These are phyloP conservation scores for Scylla paramamosain DNA, from an alignment of 1,140 invertebrate genomes.

Conservation along the genomic window DNA sequence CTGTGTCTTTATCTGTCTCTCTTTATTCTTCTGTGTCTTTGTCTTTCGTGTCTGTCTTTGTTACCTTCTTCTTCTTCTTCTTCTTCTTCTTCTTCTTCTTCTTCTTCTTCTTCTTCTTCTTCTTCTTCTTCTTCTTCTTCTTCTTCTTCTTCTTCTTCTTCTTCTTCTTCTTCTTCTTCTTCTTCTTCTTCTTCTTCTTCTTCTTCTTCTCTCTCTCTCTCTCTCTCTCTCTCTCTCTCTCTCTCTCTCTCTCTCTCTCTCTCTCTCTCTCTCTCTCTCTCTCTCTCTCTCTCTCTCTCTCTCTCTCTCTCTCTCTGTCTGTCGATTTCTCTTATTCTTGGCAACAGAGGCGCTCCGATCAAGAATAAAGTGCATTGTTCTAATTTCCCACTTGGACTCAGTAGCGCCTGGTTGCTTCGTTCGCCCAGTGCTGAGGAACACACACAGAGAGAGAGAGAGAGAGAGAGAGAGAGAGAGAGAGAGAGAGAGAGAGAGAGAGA, in stretches of 20 bases:
- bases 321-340: not conserved
- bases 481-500: too few relatives aligned
- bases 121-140: too few relatives aligned
- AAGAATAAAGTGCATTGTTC: not conserved
- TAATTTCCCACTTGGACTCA: not conserved
- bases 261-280: too few relatives aligned
- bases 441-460: conserved; percentile 43
- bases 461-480: not conserved
- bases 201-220: conserved; percentile 28
- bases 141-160: too few relatives aligned
- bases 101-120: too few relatives aligned
- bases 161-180: not conserved
- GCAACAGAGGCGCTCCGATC: not conserved
- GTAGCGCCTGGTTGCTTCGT: too few relatives aligned
- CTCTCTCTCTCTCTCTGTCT: conserved; percentile 10
- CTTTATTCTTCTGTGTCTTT: not conserved
- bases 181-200: not conserved
- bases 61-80: too few relatives aligned
- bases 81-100: too few relatives aligned
- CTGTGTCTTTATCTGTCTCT: not conserved
- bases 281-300: not conserved
- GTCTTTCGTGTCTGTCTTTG: not conserved
- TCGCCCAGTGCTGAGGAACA: too few relatives aligned
- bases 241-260: too few relatives aligned
- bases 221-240: conserved; percentile 43